Base-by-base conservation (phyloP, 64 coral and sea anemone species). In the Dendrophyllia cribrosa region DNA sequence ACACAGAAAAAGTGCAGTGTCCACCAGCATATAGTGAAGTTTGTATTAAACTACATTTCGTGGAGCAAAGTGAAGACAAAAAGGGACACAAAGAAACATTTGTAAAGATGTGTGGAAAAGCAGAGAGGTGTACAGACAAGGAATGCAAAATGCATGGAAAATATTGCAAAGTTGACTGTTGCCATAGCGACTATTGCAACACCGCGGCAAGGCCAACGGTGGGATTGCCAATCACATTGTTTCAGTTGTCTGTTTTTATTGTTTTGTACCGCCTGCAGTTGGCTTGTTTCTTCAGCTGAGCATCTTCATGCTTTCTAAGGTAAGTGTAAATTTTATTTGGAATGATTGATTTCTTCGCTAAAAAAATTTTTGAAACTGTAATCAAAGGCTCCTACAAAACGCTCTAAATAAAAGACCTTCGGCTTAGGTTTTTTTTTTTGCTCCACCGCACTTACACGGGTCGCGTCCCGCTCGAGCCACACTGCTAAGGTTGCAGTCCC, bases 131-230 rank as follows among this genome's bases (percentile, higher is more conserved):
- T 10, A 25, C 75, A 3, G 17, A 55, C 51, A 77, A 77, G 11
- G 20, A 58, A 9, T 77, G 75, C 48, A 56, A 77, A 56, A 13
- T n/a, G 2, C 6, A 11, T 8, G 51, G 75, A 22, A 55, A 20
- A 23, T 9, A 12, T 23, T 77, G 75, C 2, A 5, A 77, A 58
- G 17, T 77, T 77, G 10, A 77, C 51, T 77, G 75, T 77, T 77
- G 75, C 13, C 75, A 77, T 77, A 15, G 13, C 49, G 75, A 77
- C n/a, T 12, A 0, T 56, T 77, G 78, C 59, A 82, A 82, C 78
- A 9, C 43, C 3, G 15, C 78, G 15, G 17, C 58, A 47, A 64
- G 19, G 14, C 58, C 2, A 82, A 16, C n/a, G 2, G 13, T 58
- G 63, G 7, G 10, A 20, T 7, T 64, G 59, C 15, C 25, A 46